Evolutionary conservation across 2,113 vertebrate species (phyloP).

Genomic region (Progne subis): DNA sequence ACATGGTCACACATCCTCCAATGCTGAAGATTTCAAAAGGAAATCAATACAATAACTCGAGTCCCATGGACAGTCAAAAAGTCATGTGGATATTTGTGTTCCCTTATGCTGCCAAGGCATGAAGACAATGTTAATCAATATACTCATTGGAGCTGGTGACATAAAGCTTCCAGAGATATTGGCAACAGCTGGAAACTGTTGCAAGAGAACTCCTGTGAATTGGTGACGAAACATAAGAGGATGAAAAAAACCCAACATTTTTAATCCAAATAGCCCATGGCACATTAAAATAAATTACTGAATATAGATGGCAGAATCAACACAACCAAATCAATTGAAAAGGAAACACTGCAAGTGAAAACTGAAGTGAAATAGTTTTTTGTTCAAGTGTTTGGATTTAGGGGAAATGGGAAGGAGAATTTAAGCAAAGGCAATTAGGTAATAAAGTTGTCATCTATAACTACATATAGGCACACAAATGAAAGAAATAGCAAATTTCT

Average conservation of each 20-base stretch:
- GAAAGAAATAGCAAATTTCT: neutral
- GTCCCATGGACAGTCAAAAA: neutral
- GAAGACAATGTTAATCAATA: neutral
- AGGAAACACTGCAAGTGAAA: neutral
- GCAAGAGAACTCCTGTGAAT: neutral
- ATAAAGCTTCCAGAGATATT: neutral
- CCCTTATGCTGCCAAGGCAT: neutral
- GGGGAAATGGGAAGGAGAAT: neutral
- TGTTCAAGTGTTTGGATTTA: neutral
- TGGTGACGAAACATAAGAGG: neutral
- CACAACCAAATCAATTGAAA: neutral
- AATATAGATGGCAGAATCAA: neutral
- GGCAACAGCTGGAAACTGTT: neutral
- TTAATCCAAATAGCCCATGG: neutral
- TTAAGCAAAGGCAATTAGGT: neutral
- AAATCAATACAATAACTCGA: neutral
- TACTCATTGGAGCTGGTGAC: neutral
- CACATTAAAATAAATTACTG: neutral
- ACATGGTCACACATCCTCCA: neutral
- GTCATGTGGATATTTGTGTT: neutral
- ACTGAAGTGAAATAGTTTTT: neutral
- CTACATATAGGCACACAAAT: neutral
- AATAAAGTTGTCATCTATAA: neutral
- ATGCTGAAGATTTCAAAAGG: neutral
- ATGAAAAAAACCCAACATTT: rapidly evolving